A percentile compares a stretch with the other conserved stretches of the same genome.
Evolutionary conservation across 2,113 vertebrate genomes (phyloP).

Genomic region (Pagrus major): DNA sequence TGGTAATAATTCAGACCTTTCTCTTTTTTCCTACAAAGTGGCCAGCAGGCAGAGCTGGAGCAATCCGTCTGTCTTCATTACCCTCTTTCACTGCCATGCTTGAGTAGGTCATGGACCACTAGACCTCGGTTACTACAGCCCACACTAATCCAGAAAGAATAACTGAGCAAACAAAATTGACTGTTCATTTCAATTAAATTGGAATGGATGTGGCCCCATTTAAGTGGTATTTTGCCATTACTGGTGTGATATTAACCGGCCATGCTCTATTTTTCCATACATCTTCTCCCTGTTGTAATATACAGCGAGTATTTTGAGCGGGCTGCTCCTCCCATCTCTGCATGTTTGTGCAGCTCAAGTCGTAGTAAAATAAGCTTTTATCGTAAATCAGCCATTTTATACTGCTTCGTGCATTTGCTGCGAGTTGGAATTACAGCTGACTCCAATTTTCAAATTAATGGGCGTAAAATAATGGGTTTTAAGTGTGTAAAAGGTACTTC

Average conservation of each 20-base stretch:
- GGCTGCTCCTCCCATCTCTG: background rate
- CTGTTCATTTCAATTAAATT: slow-evolving; percentile 56
- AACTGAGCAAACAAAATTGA: slow-evolving; percentile 50
- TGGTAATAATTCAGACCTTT: slow-evolving; percentile 42
- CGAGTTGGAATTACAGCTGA: slow-evolving; percentile 54
- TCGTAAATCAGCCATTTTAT: slow-evolving; percentile 70
- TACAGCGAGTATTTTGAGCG: background rate
- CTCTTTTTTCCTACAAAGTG: slow-evolving; percentile 22
- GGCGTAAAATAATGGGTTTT: slow-evolving; percentile 70
- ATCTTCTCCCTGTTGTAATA: slow-evolving; percentile 18
- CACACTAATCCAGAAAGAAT: slow-evolving; percentile 52
- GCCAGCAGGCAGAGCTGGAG: slow-evolving; percentile 12
- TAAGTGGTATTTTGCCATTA: slow-evolving; percentile 47
- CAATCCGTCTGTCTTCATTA: slow-evolving; percentile 48
- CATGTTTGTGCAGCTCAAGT: slow-evolving; percentile 20
- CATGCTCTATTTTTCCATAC: slow-evolving; percentile 24
- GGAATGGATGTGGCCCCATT: slow-evolving; percentile 44
- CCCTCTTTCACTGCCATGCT: slow-evolving; percentile 17
- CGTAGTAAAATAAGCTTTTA: slow-evolving; percentile 77
- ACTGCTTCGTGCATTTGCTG: slow-evolving; percentile 43
- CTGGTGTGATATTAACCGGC: slow-evolving; percentile 38
- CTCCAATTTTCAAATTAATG: slow-evolving; percentile 76
- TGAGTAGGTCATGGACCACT: slow-evolving; percentile 42
- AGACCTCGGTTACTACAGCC: slow-evolving; percentile 36
- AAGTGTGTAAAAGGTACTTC: slow-evolving; percentile 75